phyloP scores from a whole-genome alignment of 2,113 vertebrate species.

The Columba livia region DNA sequence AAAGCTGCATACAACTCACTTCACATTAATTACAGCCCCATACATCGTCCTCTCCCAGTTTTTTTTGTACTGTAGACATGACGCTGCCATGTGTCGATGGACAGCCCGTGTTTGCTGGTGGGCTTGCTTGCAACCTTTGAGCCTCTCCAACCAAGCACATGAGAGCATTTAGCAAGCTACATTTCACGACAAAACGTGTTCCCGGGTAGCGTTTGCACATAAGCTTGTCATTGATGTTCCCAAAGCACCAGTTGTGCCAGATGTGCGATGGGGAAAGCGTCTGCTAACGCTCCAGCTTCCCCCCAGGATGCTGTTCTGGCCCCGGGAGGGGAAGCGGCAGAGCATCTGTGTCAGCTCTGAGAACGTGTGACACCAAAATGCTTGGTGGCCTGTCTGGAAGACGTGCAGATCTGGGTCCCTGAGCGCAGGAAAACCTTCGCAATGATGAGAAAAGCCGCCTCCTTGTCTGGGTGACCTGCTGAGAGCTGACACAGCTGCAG shows the following conservation, averaged over 20 bases:
- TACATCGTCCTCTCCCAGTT: background rate
- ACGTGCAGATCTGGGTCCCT: background rate
- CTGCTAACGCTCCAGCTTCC: background rate
- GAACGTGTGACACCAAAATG: accelerated
- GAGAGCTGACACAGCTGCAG: background rate
- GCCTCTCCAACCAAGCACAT: background rate
- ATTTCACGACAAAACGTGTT: background rate
- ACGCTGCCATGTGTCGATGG: background rate
- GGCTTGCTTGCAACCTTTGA: background rate
- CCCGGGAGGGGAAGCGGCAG: accelerated
- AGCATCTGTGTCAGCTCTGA: background rate
- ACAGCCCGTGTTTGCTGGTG: background rate
- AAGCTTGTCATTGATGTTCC: background rate
- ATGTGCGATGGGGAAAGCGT: background rate
- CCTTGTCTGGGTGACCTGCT: background rate
- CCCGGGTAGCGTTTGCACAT: background rate
- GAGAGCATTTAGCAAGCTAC: background rate
- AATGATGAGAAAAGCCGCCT: background rate
- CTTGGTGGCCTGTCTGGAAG: background rate
- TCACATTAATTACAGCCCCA: background rate
- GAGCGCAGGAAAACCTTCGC: background rate
- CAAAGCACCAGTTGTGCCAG: background rate
- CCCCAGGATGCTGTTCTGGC: background rate
- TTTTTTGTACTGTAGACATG: background rate
- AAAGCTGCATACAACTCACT: background rate